Conservation (phyloP, 2,888 invertebrate species). For the Agrochola lychnidis region DNA sequence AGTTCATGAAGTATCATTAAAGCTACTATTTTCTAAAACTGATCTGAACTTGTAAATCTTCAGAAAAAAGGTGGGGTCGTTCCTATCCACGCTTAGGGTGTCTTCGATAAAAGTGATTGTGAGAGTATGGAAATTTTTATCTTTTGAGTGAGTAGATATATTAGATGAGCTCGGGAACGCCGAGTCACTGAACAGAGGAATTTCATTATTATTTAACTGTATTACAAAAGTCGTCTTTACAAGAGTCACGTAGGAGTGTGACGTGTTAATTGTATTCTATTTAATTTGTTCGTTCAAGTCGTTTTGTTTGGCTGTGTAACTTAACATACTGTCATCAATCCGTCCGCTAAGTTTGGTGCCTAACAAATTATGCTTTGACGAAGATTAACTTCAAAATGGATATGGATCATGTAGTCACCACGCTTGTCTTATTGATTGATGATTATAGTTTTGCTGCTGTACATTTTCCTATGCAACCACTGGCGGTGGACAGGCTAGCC, state of each 20-base stretch:
- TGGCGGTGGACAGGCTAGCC: not conserved
- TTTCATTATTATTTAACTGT: no score
- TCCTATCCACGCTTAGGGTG: not conserved
- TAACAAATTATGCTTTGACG: not conserved
- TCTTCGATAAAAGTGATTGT: not conserved
- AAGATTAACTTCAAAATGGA: not conserved
- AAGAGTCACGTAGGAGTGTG: no score
- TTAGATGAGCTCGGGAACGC: no score
- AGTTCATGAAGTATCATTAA: not conserved
- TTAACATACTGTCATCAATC: not conserved
- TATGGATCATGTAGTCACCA: not conserved
- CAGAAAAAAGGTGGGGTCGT: not conserved
- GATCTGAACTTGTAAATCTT: not conserved
- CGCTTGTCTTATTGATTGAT: not conserved
- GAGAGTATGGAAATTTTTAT: not conserved
- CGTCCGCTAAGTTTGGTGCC: not conserved
- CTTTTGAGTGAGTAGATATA: not conserved
- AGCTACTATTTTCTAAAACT: not conserved
- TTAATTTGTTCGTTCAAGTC: no score
- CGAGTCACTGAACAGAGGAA: no score
- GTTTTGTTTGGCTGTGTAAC: no score
- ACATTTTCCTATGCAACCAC: not conserved
- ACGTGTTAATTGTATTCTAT: no score
- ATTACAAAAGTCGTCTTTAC: no score
- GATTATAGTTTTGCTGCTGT: not conserved